phyloP scores from a whole-genome alignment of 2,113 vertebrate species.

The Ursus arctos region DNA sequence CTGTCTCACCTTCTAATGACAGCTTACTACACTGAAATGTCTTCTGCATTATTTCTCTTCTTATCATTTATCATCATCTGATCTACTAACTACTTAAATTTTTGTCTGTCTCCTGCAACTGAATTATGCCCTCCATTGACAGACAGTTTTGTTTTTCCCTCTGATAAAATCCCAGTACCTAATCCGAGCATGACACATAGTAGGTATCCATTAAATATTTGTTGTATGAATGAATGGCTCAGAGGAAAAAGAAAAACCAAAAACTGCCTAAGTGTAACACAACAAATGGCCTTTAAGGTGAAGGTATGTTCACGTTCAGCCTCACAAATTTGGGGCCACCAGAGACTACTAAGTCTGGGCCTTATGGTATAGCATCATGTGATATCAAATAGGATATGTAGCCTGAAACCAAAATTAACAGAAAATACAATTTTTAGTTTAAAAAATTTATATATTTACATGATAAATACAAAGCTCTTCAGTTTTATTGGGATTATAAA shows the following conservation, averaged over 20 bases:
- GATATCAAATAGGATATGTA: background rate
- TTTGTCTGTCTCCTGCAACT: background rate
- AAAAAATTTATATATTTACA: background rate
- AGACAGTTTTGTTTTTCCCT: background rate
- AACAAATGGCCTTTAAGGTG: background rate
- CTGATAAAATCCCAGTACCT: background rate
- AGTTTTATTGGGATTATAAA: constrained; percentile 1
- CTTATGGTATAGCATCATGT: background rate
- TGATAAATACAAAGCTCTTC: constrained; percentile 29
- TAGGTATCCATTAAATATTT: background rate
- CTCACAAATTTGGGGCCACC: background rate
- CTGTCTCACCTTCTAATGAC: background rate
- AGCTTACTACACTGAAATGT: background rate
- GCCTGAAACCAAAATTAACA: constrained; percentile 27
- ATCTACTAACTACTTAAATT: background rate
- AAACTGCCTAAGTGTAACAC: background rate
- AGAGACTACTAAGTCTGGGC: background rate
- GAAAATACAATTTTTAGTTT: background rate
- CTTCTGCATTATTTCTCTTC: background rate
- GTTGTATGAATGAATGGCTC: background rate
- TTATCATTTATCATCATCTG: background rate
- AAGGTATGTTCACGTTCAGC: background rate
- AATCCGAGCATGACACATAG: background rate
- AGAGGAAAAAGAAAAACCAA: background rate
- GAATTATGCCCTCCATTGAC: background rate